Evolutionary conservation across 30 jellyfish, hydroid and myxozoan species (phyloP), one percentile per base, ranked within the genome.

Genomic region (Pelagia noctiluca): DNA sequence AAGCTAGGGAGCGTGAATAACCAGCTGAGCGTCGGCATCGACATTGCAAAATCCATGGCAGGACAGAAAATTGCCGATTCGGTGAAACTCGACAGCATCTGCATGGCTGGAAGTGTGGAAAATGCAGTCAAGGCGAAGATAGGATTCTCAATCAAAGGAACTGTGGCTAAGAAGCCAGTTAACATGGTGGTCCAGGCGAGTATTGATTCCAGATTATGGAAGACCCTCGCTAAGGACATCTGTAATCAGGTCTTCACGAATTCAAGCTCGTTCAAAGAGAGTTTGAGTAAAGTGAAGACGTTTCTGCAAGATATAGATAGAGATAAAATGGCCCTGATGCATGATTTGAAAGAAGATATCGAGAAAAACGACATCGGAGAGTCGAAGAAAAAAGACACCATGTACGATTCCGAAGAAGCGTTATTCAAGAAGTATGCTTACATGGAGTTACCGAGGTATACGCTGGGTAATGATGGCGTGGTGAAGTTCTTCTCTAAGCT

Each of bases 391-490:
- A 80, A 80, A 24, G 82, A 84, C 28, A 49, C 76, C 8, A 64
- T 83, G 2, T 54, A 80, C 81, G 57, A 74, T 34, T 11, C 88
- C 1, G 97, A 90, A 24, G 96, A 83, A 28, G 89, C 86, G 21
- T 86, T 74, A n/a, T 74, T 72, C 67, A 83, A 90, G 35, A 77
- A 69, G 46, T 57, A 73, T 62, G 97, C 97, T 1, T 90, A 36
- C 68, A 75, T 83, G 33, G 97, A 90, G 46, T 53, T 90, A 32
- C 97, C 96, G 4, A 87, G 97, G 49, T 90, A 83, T 60, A 83
- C 97, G 11, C 80, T 90, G 53, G 90, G 97, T 3, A 92, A 83
- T 83, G 97, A 90, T 34, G 95, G 82, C 35, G 80, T 92, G 12
- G 65, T 90, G 3, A 88, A 76, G 61, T 88, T 92, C 33, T 90